Conservation (phyloP, 1,140 invertebrate genomes). For the Sogatella furcifera region DNA sequence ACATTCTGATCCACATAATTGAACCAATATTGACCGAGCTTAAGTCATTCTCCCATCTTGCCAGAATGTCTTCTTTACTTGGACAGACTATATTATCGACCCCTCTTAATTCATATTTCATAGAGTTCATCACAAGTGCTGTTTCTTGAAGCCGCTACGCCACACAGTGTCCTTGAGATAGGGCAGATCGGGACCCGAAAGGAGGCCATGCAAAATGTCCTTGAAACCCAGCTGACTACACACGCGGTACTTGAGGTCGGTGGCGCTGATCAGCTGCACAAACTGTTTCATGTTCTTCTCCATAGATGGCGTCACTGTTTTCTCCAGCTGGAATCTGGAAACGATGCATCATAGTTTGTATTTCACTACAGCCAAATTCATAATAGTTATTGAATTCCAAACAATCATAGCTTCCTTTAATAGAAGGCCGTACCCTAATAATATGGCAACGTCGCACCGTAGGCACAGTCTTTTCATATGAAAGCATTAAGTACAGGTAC, state of each 20-base stretch:
- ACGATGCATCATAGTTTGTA: background rate
- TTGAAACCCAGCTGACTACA: constrained; percentile 34
- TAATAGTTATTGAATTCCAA: background rate
- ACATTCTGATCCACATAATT: too few relatives aligned
- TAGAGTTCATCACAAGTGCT: too few relatives aligned
- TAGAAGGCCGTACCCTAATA: too few relatives aligned
- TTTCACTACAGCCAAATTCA: background rate
- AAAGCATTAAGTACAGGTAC: too few relatives aligned
- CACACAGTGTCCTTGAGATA: constrained; percentile 37
- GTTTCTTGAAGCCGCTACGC: constrained; percentile 26
- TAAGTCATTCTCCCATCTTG: too few relatives aligned
- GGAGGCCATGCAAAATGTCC: constrained; percentile 29
- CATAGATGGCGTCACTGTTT: background rate
- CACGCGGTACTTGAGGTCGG: constrained; percentile 29
- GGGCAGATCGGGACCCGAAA: constrained; percentile 27
- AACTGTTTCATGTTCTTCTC: constrained; percentile 14
- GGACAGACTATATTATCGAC: too few relatives aligned
- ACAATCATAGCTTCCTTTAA: too few relatives aligned
- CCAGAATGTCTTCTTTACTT: too few relatives aligned
- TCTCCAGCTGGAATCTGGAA: constrained; percentile 12
- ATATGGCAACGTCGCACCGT: too few relatives aligned
- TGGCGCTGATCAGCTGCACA: background rate
- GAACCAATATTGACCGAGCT: too few relatives aligned
- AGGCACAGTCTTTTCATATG: too few relatives aligned
- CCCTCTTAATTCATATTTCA: too few relatives aligned